These are phyloP conservation scores for Leuctra nigra DNA, from an alignment of 2,888 invertebrate genomes.

Conservation along the genomic window DNA sequence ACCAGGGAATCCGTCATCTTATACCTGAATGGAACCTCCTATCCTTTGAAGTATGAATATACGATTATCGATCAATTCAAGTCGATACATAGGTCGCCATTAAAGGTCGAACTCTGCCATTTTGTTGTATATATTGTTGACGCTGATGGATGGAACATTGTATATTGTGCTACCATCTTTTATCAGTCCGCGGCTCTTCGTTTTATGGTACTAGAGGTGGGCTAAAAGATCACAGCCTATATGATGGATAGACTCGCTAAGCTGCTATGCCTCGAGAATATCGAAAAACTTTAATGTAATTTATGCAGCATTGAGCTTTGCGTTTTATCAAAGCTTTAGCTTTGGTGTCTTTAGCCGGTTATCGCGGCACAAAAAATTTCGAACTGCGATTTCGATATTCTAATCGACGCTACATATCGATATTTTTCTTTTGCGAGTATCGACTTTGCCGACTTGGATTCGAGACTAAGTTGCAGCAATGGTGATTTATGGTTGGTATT, in stretches of 20 bases:
- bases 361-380: background rate
- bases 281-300: slow-evolving; percentile 12
- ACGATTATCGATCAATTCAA: background rate
- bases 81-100: background rate
- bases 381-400: slow-evolving; percentile 11
- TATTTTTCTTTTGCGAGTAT: slow-evolving; percentile 8
- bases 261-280: slow-evolving; percentile 5
- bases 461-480: background rate
- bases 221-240: background rate
- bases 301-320: slow-evolving; percentile 13
- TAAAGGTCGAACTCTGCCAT: background rate
- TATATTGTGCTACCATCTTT: slow-evolving; percentile 4
- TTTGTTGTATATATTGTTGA: background rate
- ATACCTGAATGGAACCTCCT: background rate
- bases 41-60: background rate
- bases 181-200: background rate
- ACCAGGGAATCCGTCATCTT: background rate
- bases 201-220: background rate
- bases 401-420: slow-evolving; percentile 6
- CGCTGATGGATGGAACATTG: background rate
- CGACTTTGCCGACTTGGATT: slow-evolving; percentile 4
- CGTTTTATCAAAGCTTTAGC: background rate
- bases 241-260: slow-evolving; percentile 11
- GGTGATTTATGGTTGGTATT: slow-evolving; percentile 12
- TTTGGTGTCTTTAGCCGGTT: slow-evolving; percentile 1